These are phyloP conservation scores for Gastrophryne carolinensis DNA, from an alignment of 2,797 vertebrate genomes.

Conservation along the genomic window DNA sequence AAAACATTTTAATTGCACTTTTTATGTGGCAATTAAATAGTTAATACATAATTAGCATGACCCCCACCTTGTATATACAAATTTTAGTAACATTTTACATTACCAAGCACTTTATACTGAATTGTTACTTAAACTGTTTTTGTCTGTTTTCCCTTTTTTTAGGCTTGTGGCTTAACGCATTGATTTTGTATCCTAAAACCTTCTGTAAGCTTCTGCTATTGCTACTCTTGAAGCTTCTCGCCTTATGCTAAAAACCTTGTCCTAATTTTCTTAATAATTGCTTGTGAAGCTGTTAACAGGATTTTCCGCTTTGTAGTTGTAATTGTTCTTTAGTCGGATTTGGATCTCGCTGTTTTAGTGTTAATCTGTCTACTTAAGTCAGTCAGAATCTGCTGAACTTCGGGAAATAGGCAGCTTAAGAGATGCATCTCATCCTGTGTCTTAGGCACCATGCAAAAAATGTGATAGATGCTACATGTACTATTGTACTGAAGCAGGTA, in stretches of 20 bases:
- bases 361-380: constrained; percentile 75
- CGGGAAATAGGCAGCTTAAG: constrained; percentile 79
- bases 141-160: neutral
- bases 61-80: neutral
- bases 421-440: constrained; percentile 73
- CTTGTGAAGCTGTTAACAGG: constrained; percentile 58
- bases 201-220: neutral
- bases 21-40: neutral
- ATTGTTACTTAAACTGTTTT: neutral
- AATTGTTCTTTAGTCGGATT: constrained; percentile 56
- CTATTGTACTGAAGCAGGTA: too few relatives aligned
- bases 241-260: constrained; percentile 26
- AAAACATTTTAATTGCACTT: neutral
- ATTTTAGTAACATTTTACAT: neutral
- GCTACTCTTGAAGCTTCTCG: neutral
- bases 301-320: constrained; percentile 57
- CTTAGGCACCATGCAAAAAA: neutral
- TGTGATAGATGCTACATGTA: too few relatives aligned
- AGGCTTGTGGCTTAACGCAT: neutral
- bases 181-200: neutral
- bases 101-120: neutral
- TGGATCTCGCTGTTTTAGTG: constrained; percentile 54
- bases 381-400: constrained; percentile 74
- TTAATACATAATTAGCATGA: neutral
- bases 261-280: constrained; percentile 59